These are phyloP conservation scores for Calephelis virginiensis DNA, from an alignment of 1,140 invertebrate genomes.

Conservation along the genomic window DNA sequence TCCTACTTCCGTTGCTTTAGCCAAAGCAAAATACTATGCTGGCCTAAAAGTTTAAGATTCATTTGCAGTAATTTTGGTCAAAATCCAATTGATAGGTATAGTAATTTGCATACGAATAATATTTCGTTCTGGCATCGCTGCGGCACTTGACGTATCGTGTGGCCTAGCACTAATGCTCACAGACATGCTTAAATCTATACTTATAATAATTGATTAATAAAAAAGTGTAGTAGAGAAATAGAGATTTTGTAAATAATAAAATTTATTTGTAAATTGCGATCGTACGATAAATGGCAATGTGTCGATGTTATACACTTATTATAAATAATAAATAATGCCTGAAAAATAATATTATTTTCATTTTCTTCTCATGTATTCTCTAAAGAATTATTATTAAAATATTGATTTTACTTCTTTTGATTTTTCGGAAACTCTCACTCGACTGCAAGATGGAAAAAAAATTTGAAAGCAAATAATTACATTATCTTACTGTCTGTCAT, in stretches of 20 bases:
- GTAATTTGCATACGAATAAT: too few relatives aligned
- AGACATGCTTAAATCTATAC: constrained; percentile 38
- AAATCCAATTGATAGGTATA: too few relatives aligned
- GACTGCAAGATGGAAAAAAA: too few relatives aligned
- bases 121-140: background rate
- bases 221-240: constrained; percentile 40
- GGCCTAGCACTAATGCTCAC: constrained; percentile 43
- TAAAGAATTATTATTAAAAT: too few relatives aligned
- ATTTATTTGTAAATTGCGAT: constrained; percentile 73
- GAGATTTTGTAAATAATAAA: constrained; percentile 71
- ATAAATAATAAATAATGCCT: constrained; percentile 68
- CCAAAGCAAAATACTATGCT: too few relatives aligned
- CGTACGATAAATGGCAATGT: constrained; percentile 71
- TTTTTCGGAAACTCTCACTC: too few relatives aligned
- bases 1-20: too few relatives aligned
- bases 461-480: too few relatives aligned
- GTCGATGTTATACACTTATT: constrained; percentile 75
- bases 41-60: too few relatives aligned
- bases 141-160: constrained; percentile 1
- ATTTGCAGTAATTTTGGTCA: too few relatives aligned
- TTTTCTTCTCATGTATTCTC: background rate
- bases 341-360: constrained; percentile 21
- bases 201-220: constrained; percentile 28
- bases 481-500: too few relatives aligned
- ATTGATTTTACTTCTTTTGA: too few relatives aligned